Base-by-base conservation (phyloP, 2,797 vertebrate genomes). In the Leuciscus waleckii region DNA sequence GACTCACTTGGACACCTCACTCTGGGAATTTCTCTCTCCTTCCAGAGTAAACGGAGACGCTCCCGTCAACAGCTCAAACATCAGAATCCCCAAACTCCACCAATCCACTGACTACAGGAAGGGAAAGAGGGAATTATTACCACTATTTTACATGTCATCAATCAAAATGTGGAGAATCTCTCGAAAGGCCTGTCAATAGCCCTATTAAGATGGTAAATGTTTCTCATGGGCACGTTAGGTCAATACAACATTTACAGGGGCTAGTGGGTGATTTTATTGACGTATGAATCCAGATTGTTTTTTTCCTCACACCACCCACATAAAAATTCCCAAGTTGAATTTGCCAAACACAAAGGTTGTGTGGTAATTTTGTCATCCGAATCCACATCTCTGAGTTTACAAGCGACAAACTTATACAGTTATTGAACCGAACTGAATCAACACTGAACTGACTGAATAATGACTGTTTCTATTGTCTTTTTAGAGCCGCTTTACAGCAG, bases 71-170 rank as follows among this genome's bases (percentile, higher is more conserved):
- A 98, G 94, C 93, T 98, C 97, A 70, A 97, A 98, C 93, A 98
- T 97, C 87, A 98, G 92, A 92, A 98, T 97, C 3, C 97, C 97
- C 69, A 98, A 92, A 87, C 97, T 98, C 97, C 97, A 98, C 97
- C 97, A 98, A 90, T 98, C 97, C 84, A 98, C 97, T 0, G 96
- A 96, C 97, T 98, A 87, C 32, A 43, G 37, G 43, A 32, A 37
- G 35, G n/a, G 7, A 41, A 71, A 26, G 19, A 39, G 19, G 14
- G 46, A 69, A 84, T 65, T 21, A 67, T 61, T 17, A 26, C 23
- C 54, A 58, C 23, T 17, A 43, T 43, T 16, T 29, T 2, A 35
- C n/a, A 21, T 14, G 26, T 63, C 54, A 11, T 21, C 17, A 32
- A 70, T 82, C 39, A 82, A 5, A 63, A 41, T 17, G 14, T n/a